Evolutionary conservation across 1,140 invertebrate genomes (phyloP).

Genomic region (Drosophila yakuba): DNA sequence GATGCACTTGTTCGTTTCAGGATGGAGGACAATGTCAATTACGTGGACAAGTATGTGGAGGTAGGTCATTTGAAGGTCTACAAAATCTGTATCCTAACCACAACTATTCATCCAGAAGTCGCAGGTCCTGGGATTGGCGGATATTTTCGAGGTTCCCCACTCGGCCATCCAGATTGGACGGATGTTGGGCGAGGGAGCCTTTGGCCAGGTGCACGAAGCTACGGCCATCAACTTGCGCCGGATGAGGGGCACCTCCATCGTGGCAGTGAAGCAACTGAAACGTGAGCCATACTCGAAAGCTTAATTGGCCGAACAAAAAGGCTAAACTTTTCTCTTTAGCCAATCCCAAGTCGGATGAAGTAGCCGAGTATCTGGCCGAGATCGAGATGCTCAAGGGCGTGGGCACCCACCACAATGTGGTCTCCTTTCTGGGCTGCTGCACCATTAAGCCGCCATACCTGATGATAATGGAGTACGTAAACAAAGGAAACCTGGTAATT

Average conservation of each 20-base stretch:
- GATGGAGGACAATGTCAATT: constrained; percentile 81
- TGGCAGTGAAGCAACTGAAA: constrained; percentile 91
- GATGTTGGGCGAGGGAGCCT: constrained; percentile 90
- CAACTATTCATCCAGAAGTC: constrained; percentile 47
- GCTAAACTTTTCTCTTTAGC: constrained; percentile 26
- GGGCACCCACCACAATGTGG: constrained; percentile 91
- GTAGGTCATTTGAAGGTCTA: constrained; percentile 20
- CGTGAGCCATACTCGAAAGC: constrained; percentile 81
- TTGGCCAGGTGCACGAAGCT: constrained; percentile 89
- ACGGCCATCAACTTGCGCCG: constrained; percentile 85
- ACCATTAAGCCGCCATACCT: constrained; percentile 88
- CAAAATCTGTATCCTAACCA: background rate
- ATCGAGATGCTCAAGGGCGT: constrained; percentile 92
- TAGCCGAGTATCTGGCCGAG: constrained; percentile 90
- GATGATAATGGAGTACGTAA: constrained; percentile 92
- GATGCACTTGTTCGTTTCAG: constrained; percentile 13
- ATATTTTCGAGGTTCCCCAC: constrained; percentile 77
- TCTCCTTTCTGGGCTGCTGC: constrained; percentile 92
- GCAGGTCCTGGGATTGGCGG: constrained; percentile 67
- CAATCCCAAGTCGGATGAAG: constrained; percentile 86
- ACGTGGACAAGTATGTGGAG: constrained; percentile 79
- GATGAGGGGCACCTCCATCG: constrained; percentile 85
- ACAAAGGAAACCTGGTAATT: constrained; percentile 90
- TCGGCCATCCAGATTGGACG: constrained; percentile 81
- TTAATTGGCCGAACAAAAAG: background rate